These are phyloP conservation scores for Megathymus violae DNA, from an alignment of 1,140 invertebrate species.

Conservation along the genomic window DNA sequence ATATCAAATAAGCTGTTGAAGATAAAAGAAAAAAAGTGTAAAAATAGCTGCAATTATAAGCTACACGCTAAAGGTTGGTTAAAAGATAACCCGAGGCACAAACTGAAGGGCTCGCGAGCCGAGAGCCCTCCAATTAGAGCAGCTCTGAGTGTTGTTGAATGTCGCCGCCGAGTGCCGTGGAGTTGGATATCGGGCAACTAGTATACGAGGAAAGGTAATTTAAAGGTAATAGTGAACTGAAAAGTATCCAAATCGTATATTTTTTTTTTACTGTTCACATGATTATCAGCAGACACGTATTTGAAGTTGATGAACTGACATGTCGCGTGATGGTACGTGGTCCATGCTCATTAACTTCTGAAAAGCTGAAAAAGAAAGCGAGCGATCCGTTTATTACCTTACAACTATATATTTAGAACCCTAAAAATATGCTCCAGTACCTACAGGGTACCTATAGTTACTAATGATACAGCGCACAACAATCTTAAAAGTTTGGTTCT, in stretches of 20 bases:
- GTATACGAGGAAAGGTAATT: neutral
- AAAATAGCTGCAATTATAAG: conserved; percentile 16
- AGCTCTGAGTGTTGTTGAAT: conserved; percentile 29
- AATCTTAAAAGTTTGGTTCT: too few relatives aligned
- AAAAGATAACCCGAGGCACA: conserved; percentile 15
- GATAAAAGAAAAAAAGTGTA: conserved; percentile 4
- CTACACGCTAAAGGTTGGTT: conserved; percentile 29
- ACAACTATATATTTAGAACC: too few relatives aligned
- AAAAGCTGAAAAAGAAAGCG: too few relatives aligned
- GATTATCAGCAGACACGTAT: too few relatives aligned
- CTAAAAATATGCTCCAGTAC: too few relatives aligned
- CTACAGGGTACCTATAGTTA: too few relatives aligned
- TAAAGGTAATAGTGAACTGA: neutral
- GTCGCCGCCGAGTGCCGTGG: conserved; percentile 21
- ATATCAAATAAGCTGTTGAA: neutral
- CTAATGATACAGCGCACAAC: too few relatives aligned
- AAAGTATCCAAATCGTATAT: conserved; percentile 10
- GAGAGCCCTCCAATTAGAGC: conserved; percentile 37
- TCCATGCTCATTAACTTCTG: too few relatives aligned
- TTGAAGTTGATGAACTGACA: too few relatives aligned
- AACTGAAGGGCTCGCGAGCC: conserved; percentile 22
- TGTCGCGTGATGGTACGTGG: too few relatives aligned
- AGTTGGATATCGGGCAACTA: conserved; percentile 26
- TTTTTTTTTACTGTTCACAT: conserved; percentile 16
- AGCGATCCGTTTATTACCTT: too few relatives aligned